phyloP scores from a whole-genome alignment of 2,113 vertebrate genomes.

The Bujurquina vittata region DNA sequence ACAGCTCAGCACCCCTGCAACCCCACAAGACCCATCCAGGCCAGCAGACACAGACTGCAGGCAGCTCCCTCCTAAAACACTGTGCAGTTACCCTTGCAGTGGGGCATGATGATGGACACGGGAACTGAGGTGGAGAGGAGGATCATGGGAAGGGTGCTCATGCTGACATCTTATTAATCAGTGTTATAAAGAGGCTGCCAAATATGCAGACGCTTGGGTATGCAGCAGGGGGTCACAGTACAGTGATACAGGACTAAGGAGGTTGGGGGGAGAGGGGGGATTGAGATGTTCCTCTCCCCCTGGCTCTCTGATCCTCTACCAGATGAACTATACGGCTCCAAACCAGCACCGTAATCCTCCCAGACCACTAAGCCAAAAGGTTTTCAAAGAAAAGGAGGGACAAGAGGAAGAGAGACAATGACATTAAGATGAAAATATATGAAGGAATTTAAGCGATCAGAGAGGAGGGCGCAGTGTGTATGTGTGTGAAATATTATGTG shows the following conservation, averaged over 20 bases:
- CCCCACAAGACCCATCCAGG: conserved; percentile 74
- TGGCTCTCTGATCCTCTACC: conserved; percentile 67
- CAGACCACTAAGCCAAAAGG: conserved; percentile 56
- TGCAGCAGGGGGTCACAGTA: conserved; percentile 36
- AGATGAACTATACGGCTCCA: conserved; percentile 36
- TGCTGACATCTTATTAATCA: conserved; percentile 39
- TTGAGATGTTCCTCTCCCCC: conserved; percentile 32
- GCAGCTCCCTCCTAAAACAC: neutral
- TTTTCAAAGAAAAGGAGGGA: conserved; percentile 39
- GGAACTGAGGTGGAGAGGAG: conserved; percentile 27
- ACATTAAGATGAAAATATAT: conserved; percentile 60
- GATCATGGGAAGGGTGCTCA: conserved; percentile 4
- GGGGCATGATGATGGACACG: conserved; percentile 17
- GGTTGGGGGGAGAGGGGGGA: neutral
- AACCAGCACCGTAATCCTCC: conserved; percentile 44
- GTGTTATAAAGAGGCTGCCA: conserved; percentile 55
- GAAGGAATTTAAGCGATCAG: conserved; percentile 62
- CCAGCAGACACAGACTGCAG: conserved; percentile 32
- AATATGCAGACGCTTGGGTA: conserved; percentile 19
- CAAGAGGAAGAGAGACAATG: conserved; percentile 39
- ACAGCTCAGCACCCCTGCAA: conserved; percentile 68
- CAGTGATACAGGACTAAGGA: conserved; percentile 25
- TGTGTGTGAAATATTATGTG: conserved; percentile 4
- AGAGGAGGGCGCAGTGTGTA: conserved; percentile 32
- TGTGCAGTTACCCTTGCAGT: conserved; percentile 14